Evolutionary conservation across 1,140 invertebrate species (phyloP), one percentile per base, ranked within the genome.

Genomic region (Neocloeon triangulifer): DNA sequence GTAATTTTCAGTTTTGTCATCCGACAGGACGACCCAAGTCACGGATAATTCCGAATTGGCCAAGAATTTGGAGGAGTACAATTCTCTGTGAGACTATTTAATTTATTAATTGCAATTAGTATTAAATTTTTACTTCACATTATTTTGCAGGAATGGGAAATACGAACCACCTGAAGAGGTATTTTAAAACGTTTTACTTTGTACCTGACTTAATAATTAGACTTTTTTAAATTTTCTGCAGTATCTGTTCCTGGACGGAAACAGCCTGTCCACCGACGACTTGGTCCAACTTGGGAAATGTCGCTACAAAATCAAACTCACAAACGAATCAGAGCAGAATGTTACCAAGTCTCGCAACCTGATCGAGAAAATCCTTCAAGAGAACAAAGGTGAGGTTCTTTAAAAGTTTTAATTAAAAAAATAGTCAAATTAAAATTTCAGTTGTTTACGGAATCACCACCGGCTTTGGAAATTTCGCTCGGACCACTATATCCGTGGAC

Each of bases 381-480:
- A 66, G 41, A 66, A 70, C 35, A 61, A 64, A 58, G 59, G 63
- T 64, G 45, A 34, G 20, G 15, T n/a, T 33, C n/a, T 6, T 30
- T 14, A 12, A 2, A 15, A 10, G 18, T 4, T 13, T 30, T 2
- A 17, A 30, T 2, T 17, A 30, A 30, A 34, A 15, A 28, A 15
- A 25, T 14, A 18, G 9, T 12, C 3, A 19, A 30, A 41, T 39
- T 35, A 36, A 30, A 34, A 37, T 43, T 53, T 43, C 43, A 66
- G 66, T 68, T 36, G 71, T 71, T 5, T 77, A 77, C 49, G 74
- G 73, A 13, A 66, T 77, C 20, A 78, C 71, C 4, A 78, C 73
- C n/a, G 73, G 74, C 19, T 75, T 78, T 48, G 73, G 73, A 32
- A 75, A 73, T 38, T 77, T 77, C 56, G 66, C 73, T 0, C 55